Evolutionary conservation across 1,140 invertebrate genomes (phyloP), one percentile per base, ranked within the genome.

Genomic region (Oedothorax gibbosus): DNA sequence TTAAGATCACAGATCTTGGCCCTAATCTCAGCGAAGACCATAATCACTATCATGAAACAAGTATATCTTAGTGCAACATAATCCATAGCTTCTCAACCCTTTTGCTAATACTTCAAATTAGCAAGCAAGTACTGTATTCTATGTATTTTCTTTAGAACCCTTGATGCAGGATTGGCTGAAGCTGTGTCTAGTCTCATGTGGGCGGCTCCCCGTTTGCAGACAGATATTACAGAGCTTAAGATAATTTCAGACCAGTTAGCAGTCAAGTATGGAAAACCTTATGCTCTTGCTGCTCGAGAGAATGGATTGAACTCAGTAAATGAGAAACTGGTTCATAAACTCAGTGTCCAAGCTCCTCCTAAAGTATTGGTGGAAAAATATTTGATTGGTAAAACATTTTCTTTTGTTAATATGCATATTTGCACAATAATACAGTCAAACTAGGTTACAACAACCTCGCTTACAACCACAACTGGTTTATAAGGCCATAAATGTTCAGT

Each of bases 341-440:
- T 99, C 89, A 94, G 96, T 60, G 94, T 99, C 5, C 97, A 99
- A 88, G 97, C 97, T 64, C 99, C 99, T 5, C 96, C 97, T 0
- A 99, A 98, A 90, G 91, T 99, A 78, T 91, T 99, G 11, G 96
- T 99, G 66, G 99, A 99, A 90, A 97, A 96, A 88, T 99, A 98
- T 91, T 90, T 97, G 21, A 95, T 97, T 88, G 87, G 87, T 88
- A 76, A 84, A 64, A 35, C 11, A 86, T 14, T 20, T 15, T 50
- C 21, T 5, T 35, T 35, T 35, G 5, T 35, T 35, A 1, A 1
- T 5, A 35, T 35, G 35, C 5, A 35, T 5, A 2, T 2, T 35
- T 35, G 35, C 35, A 35, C 35, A 35, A 35, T 35, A 35, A 35
- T 35, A 5, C 35, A 35, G 35, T 35, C 35, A 35, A 35, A 35